Base-by-base conservation (phyloP, 2,888 invertebrate species). In the Volucella bombylans region DNA sequence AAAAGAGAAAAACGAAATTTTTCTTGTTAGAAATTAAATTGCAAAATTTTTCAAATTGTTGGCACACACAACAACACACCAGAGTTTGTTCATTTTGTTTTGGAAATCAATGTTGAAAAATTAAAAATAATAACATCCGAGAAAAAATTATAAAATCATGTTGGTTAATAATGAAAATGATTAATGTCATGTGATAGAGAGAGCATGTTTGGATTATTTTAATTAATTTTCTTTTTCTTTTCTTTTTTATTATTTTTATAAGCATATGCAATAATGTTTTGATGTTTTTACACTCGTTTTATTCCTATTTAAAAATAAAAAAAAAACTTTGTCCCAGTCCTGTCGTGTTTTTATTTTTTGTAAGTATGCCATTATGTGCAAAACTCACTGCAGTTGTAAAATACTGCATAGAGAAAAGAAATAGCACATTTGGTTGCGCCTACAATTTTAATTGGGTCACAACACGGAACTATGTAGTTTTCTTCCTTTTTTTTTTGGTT, bases 71-170 rank as follows among this genome's bases (percentile, higher is more conserved):
- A 77, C 77, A 85, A 77, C 76, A 85, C 85, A 81, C 76, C 85
- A 85, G 79, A 79, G 72, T 80, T 77, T 77, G 71, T 77, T 81
- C 85, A 77, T 68, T 85, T 83, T 81, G 85, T 85, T 85, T 85
- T 85, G 85, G 85, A 81, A 85, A 85, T 81, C 85, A 85, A 85
- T 85, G 85, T 85, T 81, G 85, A 85, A 77, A 85, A 85, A 85
- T 85, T 72, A 85, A 85, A 85, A 85, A 85, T 81, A 85, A 85
- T 85, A 85, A 85, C 85, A 77, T 81, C 79, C 85, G 76, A 85
- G 77, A 77, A 39, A 31, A 76, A 85, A 80, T 80, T 50, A 85
- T 52, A 78, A 78, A 57, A 72, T 72, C 80, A 80, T 76, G 52
- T 76, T 31, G 74, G 67, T 73, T 65, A 80, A 81, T 81, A 72